Base-by-base conservation (phyloP, 2,888 invertebrate genomes). In the Tridacna crocea region DNA sequence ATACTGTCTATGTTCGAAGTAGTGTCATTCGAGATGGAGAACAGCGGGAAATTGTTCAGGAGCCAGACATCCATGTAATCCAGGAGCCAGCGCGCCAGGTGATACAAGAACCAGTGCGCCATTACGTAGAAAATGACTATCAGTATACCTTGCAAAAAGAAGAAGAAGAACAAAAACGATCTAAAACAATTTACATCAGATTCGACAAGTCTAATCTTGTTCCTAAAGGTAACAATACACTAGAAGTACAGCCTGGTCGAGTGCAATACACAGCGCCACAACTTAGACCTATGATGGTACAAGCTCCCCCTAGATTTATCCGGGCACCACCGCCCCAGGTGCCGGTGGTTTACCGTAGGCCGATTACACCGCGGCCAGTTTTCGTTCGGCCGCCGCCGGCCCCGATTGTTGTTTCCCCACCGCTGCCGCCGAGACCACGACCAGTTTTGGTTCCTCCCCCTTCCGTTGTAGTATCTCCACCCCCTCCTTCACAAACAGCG, bases 201-300 rank as follows among this genome's bases (percentile, higher is more conserved):
- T 83, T 86, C 46, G 86, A 86, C 48, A 86, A 86, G 51, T 27
- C 83, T 3, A 86, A 86, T 46, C 78, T 86, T 12, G 46, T 77
- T 11, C 26, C 74, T 17, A 83, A 55, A 72, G 77, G 74, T 15
- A 72, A 77, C 4, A 72, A 73, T 19, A 75, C 72, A 6, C 72
- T 86, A n/a, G 63, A 47, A 19, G 75, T 86, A 27, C 72, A 22
- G 24, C 36, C 58, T 0, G 15, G 60, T 27, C 47, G 70, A 0
- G 27, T 48, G 6, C 17, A 47, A 15, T 51, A 61, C 72, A 27
- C 47, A n/a, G 58, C 79, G 26, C 74, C 77, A 17, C 68, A 27
- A n/a, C 73, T 51, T n/a, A 27, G 51, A 36, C 51, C 77, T 15
- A 26, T 72, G 24, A 65, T 72, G 26, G 46, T 73, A n/a, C 60